phyloP scores from a whole-genome alignment of 2,888 invertebrate genomes.

The Aproaerema taeniolella region DNA sequence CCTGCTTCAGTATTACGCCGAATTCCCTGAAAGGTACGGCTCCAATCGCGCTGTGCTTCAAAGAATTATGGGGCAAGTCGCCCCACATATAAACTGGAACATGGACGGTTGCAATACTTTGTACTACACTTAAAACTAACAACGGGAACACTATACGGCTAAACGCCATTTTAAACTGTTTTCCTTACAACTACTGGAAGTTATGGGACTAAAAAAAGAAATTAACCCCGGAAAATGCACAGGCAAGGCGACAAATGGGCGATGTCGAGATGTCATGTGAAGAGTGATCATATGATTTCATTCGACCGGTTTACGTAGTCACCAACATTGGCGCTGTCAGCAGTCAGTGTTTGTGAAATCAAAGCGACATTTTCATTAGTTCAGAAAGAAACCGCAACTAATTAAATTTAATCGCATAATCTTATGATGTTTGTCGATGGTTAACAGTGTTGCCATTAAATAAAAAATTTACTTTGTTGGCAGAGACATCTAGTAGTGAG shows the following conservation, averaged over 20 bases:
- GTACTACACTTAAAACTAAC: conserved; percentile 57
- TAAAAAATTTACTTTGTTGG: too few relatives aligned
- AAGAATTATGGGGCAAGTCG: conserved; percentile 37
- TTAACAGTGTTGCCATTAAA: neutral
- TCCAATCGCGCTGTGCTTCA: conserved; percentile 46
- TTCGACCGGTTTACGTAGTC: neutral
- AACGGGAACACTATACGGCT: conserved; percentile 60
- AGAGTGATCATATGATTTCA: conserved; percentile 68
- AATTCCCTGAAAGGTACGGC: conserved; percentile 49
- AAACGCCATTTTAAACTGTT: conserved; percentile 56
- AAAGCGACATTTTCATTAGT: neutral
- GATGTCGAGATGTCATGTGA: conserved; percentile 62
- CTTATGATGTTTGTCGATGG: neutral
- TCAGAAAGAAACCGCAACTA: neutral
- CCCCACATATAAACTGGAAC: conserved; percentile 81
- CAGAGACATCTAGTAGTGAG: too few relatives aligned
- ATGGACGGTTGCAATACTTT: conserved; percentile 48
- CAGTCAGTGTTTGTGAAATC: neutral
- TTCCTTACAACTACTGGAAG: conserved; percentile 48
- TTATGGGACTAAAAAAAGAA: conserved; percentile 49
- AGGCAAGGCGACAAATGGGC: conserved; percentile 54
- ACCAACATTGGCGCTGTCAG: neutral
- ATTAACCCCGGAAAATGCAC: conserved; percentile 49
- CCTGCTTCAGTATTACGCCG: conserved; percentile 43
- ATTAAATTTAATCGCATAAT: neutral